A percentile compares a stretch with the other conserved stretches of the same genome.
phyloP scores from a whole-genome alignment of 2,113 vertebrate species.

The Pseudonaja textilis region DNA sequence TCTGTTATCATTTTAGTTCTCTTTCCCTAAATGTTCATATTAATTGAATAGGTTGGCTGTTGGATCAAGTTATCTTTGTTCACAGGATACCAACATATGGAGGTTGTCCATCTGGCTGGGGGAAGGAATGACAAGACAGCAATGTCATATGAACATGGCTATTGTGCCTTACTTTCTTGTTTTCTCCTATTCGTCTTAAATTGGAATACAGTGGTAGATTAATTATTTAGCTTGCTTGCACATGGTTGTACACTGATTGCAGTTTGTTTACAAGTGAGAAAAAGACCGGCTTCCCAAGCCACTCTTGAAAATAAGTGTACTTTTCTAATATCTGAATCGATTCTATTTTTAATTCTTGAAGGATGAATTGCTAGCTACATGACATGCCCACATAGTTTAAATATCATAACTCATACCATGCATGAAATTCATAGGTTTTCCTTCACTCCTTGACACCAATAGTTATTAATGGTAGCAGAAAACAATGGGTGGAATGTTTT shows the following conservation, averaged over 20 bases:
- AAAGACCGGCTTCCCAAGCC: not conserved
- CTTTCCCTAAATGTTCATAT: not conserved
- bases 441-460: not conserved
- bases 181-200: not conserved
- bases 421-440: not conserved
- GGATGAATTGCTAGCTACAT: not conserved
- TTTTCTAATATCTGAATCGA: conserved; percentile 8
- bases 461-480: conserved; percentile 7
- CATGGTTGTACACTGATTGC: not conserved
- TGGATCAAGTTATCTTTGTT: not conserved
- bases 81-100: not conserved
- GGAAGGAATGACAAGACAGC: not conserved
- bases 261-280: not conserved
- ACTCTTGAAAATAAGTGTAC: not conserved
- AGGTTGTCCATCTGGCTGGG: not conserved
- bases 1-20: not conserved
- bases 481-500: not conserved
- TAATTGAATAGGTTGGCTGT: not conserved
- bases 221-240: not conserved
- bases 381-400: not conserved
- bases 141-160: not conserved
- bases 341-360: not conserved
- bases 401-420: not conserved
- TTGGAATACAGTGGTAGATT: not conserved
- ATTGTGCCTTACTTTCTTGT: not conserved